A percentile compares a stretch with the other conserved stretches of the same genome.
phyloP scores from a whole-genome alignment of 2,888 invertebrate species.

The Hermodice carunculata region DNA sequence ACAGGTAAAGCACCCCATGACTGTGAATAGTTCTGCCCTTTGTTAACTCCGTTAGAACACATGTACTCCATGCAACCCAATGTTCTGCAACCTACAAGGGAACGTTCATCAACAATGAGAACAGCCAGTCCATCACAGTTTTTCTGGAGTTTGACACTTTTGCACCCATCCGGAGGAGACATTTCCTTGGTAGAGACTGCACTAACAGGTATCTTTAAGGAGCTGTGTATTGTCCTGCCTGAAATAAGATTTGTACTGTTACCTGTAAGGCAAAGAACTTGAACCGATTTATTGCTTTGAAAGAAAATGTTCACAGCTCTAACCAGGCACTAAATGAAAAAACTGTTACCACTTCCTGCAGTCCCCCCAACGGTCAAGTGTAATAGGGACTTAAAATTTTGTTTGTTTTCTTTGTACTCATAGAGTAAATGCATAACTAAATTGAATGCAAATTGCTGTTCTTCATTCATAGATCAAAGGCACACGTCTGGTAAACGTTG shows the following conservation, averaged over 20 bases:
- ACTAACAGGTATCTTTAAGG: background rate
- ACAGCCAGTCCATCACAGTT: background rate
- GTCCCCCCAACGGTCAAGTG: background rate
- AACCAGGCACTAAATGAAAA: background rate
- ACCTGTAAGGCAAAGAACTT: constrained; percentile 1
- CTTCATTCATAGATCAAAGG: constrained; percentile 32
- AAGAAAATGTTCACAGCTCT: background rate
- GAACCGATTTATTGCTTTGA: background rate
- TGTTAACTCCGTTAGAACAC: background rate
- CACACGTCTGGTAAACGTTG: constrained; percentile 29
- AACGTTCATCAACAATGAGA: background rate
- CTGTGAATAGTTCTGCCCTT: constrained; percentile 8
- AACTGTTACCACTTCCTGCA: background rate
- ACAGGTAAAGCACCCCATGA: constrained; percentile 38
- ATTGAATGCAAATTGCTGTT: constrained; percentile 7
- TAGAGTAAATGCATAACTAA: background rate
- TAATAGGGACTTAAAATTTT: background rate
- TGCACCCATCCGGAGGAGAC: background rate
- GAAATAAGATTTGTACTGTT: constrained; percentile 3
- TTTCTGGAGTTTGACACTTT: background rate
- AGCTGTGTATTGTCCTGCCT: background rate
- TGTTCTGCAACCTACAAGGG: background rate
- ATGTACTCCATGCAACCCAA: constrained; percentile 18
- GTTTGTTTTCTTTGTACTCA: background rate
- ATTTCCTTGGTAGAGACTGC: background rate